A percentile compares a stretch with the other conserved stretches of the same genome.
Evolutionary conservation across 1,140 invertebrate genomes (phyloP).

Genomic region (Ceratina calcarata): DNA sequence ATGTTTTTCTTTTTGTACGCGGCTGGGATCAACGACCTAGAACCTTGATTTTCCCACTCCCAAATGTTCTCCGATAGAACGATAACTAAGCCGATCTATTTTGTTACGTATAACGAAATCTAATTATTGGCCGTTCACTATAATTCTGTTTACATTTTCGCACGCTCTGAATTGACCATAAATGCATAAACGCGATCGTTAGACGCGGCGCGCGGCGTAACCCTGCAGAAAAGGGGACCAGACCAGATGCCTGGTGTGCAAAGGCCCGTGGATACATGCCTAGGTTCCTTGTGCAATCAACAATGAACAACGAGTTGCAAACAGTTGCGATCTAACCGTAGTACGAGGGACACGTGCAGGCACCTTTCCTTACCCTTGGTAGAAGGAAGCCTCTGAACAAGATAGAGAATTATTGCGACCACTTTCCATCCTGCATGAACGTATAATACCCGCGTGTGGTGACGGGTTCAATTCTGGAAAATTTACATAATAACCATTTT

Average conservation of each 20-base stretch:
- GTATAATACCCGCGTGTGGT: not conserved
- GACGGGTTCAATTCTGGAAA: conserved; percentile 5
- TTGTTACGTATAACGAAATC: no score
- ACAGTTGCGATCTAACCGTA: conserved; percentile 33
- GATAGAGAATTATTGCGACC: conserved; percentile 37
- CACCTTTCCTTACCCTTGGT: conserved; percentile 60
- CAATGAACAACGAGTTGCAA: conserved; percentile 50
- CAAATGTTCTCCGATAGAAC: no score
- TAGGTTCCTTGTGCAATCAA: conserved; percentile 52
- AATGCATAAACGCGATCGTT: not conserved
- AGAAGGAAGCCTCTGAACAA: conserved; percentile 51
- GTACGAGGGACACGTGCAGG: conserved; percentile 43
- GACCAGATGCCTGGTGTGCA: conserved; percentile 54
- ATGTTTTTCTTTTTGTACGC: no score
- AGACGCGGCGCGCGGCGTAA: not conserved
- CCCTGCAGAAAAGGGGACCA: conserved; percentile 44
- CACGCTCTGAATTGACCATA: no score
- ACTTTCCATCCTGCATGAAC: conserved; percentile 39
- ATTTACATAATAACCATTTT: not conserved
- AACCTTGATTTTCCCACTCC: no score
- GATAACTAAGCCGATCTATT: no score
- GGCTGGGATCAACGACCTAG: no score
- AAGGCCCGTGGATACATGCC: conserved; percentile 47
- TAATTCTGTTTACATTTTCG: no score
- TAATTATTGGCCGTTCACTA: not conserved